A percentile compares a stretch with the other conserved stretches of the same genome.
Evolutionary conservation across 2,888 invertebrate genomes (phyloP).

Genomic region (Globia sparganii): DNA sequence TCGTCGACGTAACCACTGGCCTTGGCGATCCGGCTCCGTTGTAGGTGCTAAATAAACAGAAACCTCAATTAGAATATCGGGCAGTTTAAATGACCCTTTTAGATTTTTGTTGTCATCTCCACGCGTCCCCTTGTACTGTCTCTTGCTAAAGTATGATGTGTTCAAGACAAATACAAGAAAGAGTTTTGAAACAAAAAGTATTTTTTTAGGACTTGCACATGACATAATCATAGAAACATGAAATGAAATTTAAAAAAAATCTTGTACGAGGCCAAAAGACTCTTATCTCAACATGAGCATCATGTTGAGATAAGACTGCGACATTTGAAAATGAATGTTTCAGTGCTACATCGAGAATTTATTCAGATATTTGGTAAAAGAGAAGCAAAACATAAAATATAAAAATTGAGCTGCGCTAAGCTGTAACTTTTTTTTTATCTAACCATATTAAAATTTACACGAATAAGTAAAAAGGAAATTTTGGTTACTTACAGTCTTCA

Average conservation of each 20-base stretch:
- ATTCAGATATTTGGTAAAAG: not conserved
- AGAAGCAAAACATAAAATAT: not conserved
- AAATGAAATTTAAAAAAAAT: not conserved
- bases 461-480: not conserved
- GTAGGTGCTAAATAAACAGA: slow-evolving; percentile 82
- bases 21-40: slow-evolving; percentile 95
- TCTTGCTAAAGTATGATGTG: not conserved
- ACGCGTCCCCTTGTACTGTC: not conserved
- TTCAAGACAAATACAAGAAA: not conserved
- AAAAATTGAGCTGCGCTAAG: not conserved
- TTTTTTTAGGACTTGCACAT: not conserved
- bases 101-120: not conserved
- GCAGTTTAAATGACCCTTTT: not conserved
- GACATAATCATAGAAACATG: not conserved
- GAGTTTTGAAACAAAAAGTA: not conserved
- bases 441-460: not conserved
- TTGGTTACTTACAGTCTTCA: slow-evolving; percentile 82
- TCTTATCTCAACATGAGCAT: not conserved
- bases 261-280: not conserved
- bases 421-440: not conserved
- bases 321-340: not conserved
- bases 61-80: not conserved
- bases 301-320: too few relatives aligned
- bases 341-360: not conserved
- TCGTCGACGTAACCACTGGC: slow-evolving; percentile 98